Conservation (phyloP, 2,888 invertebrate species). For the Coecobrya sp. region DNA sequence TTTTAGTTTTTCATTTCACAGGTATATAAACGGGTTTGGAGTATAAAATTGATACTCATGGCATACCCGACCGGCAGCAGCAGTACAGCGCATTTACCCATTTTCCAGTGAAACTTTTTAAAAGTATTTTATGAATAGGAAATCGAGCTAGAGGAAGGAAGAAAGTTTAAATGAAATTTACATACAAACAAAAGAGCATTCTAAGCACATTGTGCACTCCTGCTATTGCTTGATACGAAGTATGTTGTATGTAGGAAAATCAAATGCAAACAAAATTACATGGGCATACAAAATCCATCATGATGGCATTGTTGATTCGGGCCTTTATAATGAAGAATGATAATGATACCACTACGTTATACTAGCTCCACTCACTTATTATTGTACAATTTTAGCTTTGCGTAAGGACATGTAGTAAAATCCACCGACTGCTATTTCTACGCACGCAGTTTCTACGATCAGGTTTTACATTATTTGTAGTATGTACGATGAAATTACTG, state of each 20-base stretch:
- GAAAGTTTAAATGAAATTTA: slow-evolving; percentile 43
- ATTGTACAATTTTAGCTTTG: too few species aligned
- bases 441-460: too few species aligned
- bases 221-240: background rate
- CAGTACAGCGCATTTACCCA: background rate
- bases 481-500: background rate
- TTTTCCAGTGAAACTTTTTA: background rate
- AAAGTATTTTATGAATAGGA: background rate
- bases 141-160: background rate
- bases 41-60: background rate
- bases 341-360: too few species aligned
- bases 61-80: background rate
- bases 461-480: too few species aligned
- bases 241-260: background rate
- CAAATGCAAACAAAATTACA: slow-evolving; percentile 26
- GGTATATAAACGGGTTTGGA: background rate
- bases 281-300: slow-evolving; percentile 21
- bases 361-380: too few species aligned
- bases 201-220: background rate
- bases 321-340: background rate
- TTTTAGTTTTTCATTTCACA: slow-evolving; percentile 6
- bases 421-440: too few species aligned
- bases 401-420: too few species aligned
- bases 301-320: background rate
- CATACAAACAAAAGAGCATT: slow-evolving; percentile 18